Evolutionary conservation across 2,888 invertebrate genomes (phyloP).

Genomic region (Volucella inanis): DNA sequence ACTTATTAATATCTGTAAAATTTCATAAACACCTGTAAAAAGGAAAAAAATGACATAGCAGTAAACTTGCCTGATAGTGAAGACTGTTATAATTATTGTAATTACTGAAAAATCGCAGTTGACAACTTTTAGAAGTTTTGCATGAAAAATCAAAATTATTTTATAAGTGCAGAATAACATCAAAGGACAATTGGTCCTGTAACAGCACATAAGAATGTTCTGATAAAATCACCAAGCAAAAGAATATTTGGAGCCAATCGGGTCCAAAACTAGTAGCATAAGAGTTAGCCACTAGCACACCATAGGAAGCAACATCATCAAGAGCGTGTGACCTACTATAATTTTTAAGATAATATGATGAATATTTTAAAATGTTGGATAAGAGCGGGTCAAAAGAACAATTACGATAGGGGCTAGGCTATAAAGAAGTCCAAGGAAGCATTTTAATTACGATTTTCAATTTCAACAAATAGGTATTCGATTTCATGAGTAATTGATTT

Average conservation of each 20-base stretch:
- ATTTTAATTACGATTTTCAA: too few relatives aligned
- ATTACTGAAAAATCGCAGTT: background rate
- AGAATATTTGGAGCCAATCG: background rate
- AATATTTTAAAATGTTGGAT: too few relatives aligned
- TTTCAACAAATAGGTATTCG: too few relatives aligned
- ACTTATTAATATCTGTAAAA: background rate
- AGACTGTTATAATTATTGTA: background rate
- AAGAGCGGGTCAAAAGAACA: too few relatives aligned
- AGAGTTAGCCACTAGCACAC: background rate
- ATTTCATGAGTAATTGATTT: too few relatives aligned
- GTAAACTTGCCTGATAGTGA: background rate
- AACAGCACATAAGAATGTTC: background rate
- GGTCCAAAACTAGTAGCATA: background rate
- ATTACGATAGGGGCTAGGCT: too few relatives aligned
- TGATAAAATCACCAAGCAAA: background rate
- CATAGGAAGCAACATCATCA: background rate
- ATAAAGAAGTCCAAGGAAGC: too few relatives aligned
- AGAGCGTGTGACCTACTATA: too few relatives aligned
- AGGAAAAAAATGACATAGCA: background rate
- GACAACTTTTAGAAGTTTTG: background rate
- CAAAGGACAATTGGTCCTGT: conserved; percentile 2
- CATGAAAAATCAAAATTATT: background rate
- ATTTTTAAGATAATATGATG: too few relatives aligned
- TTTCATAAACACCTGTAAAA: conserved; percentile 1
- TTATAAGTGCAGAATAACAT: background rate